Evolutionary conservation across 2,888 invertebrate species (phyloP).

Genomic region (Eristalinus aeneus): DNA sequence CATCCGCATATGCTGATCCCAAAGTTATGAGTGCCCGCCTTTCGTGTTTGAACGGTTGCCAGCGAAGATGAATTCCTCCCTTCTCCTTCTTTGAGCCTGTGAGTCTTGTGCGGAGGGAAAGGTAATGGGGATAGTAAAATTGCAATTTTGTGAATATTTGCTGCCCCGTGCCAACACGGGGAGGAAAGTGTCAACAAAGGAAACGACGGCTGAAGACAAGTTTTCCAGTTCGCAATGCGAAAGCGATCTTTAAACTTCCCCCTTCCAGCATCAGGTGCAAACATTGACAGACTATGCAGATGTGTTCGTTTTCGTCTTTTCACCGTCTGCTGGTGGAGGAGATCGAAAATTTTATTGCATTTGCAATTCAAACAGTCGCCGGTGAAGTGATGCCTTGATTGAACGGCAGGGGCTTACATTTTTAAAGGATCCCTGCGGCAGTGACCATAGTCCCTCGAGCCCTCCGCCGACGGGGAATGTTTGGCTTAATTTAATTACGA

Average conservation of each 20-base stretch:
- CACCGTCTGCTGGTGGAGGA: neutral
- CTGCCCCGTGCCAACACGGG: neutral
- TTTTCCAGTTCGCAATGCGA: neutral
- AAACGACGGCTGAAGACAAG: neutral
- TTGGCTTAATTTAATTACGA: neutral
- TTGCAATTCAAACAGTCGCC: neutral
- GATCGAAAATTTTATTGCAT: neutral
- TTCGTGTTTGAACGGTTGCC: neutral
- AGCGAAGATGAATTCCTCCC: neutral
- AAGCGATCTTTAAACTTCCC: neutral
- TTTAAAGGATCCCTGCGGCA: neutral
- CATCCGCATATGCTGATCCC: neutral
- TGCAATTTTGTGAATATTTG: constrained; percentile 14
- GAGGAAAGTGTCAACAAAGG: neutral
- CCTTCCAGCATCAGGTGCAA: neutral
- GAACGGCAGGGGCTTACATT: neutral
- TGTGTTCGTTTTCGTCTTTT: neutral
- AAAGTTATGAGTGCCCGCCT: neutral
- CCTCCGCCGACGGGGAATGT: neutral
- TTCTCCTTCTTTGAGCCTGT: neutral
- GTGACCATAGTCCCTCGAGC: neutral
- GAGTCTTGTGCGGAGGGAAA: neutral
- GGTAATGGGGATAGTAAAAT: neutral
- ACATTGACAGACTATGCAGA: neutral
- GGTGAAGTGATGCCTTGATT: neutral